phyloP scores from a whole-genome alignment of 2,113 vertebrate genomes.

The Coregonus clupeaformis region DNA sequence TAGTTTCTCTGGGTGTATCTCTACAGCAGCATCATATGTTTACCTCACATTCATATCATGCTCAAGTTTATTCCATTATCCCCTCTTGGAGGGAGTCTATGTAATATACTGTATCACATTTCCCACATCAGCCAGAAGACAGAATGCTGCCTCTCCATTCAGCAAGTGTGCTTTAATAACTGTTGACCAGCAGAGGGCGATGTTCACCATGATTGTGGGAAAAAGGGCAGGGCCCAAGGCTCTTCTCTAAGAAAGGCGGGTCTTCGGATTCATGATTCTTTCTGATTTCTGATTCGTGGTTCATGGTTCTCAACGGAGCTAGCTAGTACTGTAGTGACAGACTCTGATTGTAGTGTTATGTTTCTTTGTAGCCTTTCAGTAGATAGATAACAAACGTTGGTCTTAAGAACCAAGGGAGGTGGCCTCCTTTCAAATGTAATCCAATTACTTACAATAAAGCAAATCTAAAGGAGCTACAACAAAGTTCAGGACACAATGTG shows the following conservation, averaged over 20 bases:
- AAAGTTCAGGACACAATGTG: neutral
- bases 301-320: conserved; percentile 2
- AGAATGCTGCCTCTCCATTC: neutral
- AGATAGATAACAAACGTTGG: neutral
- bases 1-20: too few species aligned
- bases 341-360: neutral
- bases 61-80: too few species aligned
- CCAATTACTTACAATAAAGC: neutral
- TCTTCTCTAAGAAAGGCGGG: conserved; percentile 39
- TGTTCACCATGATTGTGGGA: conserved; percentile 52
- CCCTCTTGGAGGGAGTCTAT: too few species aligned
- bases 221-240: conserved; percentile 16
- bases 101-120: too few species aligned
- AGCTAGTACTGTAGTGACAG: neutral
- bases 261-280: conserved; percentile 26
- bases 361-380: neutral
- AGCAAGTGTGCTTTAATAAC: neutral
- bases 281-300: conserved; percentile 36
- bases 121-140: too few species aligned
- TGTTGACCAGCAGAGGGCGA: conserved; percentile 61
- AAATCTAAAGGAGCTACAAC: neutral
- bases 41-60: too few species aligned
- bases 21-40: too few species aligned
- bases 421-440: neutral
- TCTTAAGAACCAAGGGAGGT: neutral